Conservation (phyloP, 92 coral and sea anemone species). For the Micromussa lordhowensis region DNA sequence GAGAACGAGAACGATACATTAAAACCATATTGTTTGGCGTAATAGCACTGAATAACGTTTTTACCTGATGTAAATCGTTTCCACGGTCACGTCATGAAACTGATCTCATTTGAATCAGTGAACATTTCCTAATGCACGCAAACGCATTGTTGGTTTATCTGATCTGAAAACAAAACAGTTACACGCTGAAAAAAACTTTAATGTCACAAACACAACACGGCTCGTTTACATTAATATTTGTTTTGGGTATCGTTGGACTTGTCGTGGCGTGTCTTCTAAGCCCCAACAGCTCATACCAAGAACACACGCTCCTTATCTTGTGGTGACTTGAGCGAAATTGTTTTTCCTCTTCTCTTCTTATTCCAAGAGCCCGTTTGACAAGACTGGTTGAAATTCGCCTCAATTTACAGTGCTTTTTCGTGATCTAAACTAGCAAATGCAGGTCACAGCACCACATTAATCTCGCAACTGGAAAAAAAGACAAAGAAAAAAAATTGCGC, state of each 20-base stretch:
- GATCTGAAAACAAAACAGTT: not conserved
- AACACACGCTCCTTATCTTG: not conserved
- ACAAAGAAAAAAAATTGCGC: not conserved
- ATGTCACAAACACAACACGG: not conserved
- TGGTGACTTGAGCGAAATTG: not conserved
- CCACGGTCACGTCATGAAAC: not conserved
- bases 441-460: not conserved
- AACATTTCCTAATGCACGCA: not conserved
- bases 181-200: not conserved
- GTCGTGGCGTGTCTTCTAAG: not conserved
- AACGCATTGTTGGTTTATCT: not conserved
- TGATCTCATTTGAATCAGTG: not conserved
- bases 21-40: not conserved
- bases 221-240: not conserved
- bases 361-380: slow-evolving; percentile 29
- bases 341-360: not conserved
- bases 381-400: slow-evolving; percentile 20
- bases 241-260: not conserved
- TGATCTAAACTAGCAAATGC: not conserved
- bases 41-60: not conserved
- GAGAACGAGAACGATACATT: not conserved
- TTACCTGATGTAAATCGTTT: not conserved
- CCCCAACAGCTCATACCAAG: not conserved
- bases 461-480: not conserved
- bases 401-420: slow-evolving; percentile 13